Percentiles rank a stretch among this genome's conserved stretches.
These are phyloP conservation scores for Anastrepha ludens DNA, from an alignment of 1,140 invertebrate species.

Conservation along the genomic window DNA sequence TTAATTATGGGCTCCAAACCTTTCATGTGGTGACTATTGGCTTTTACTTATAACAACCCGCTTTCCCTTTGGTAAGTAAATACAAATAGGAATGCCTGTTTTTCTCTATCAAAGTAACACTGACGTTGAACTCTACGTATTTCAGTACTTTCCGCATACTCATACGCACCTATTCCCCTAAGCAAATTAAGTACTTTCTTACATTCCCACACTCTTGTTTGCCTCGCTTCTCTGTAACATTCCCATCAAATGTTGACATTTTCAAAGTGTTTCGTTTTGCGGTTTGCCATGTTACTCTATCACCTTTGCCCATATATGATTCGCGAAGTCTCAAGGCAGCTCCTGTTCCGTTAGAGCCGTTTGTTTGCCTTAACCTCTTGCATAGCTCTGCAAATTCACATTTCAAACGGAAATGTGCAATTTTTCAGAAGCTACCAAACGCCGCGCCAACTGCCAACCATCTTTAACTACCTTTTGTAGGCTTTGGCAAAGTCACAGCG, in stretches of 20 bases:
- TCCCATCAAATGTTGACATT: conserved; percentile 28
- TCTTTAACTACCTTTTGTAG: not conserved
- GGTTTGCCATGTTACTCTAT: not conserved
- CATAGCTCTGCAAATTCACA: not conserved
- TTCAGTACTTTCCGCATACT: no score
- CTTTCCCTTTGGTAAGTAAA: no score
- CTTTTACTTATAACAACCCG: no score
- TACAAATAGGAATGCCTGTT: no score
- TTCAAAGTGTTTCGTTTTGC: not conserved
- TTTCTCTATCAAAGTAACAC: no score
- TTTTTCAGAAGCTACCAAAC: conserved; percentile 44
- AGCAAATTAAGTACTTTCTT: not conserved
- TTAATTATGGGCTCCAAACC: no score
- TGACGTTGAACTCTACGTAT: no score
- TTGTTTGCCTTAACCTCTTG: not conserved
- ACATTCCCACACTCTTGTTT: not conserved
- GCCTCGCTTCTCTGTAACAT: not conserved
- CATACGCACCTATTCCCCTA: no score
- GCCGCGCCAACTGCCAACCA: not conserved
- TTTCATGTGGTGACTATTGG: no score
- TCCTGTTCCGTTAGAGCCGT: not conserved
- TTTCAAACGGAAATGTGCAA: conserved; percentile 50
- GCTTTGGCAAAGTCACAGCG: not conserved
- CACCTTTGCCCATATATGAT: not conserved
- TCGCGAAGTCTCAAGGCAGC: not conserved